Percentiles rank a stretch among this genome's conserved stretches.
These are phyloP conservation scores for Dynastes grantii DNA, from an alignment of 2,888 invertebrate genomes.

Conservation along the genomic window DNA sequence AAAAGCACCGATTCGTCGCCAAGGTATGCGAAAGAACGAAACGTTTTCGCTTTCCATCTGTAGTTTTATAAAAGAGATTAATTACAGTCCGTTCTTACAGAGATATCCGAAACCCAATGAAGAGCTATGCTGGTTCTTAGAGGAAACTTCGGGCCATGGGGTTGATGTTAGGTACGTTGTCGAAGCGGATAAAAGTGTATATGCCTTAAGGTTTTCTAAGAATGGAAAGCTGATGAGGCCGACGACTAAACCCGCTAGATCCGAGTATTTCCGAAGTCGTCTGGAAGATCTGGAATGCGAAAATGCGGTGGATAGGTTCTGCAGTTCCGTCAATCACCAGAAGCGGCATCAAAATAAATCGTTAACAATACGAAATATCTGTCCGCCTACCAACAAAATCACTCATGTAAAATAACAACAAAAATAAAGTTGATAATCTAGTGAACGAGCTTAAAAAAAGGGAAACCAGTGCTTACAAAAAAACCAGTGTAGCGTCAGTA, in stretches of 20 bases:
- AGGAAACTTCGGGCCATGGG: conserved; percentile 48
- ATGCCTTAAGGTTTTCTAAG: conserved; percentile 24
- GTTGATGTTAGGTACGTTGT: conserved; percentile 12
- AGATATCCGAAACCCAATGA: conserved; percentile 56
- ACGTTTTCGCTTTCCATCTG: not conserved
- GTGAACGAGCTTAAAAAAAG: conserved; percentile 44
- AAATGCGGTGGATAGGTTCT: conserved; percentile 16
- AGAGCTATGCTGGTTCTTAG: conserved; percentile 58
- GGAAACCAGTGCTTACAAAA: conserved; percentile 46
- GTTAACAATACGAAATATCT: conserved; percentile 35
- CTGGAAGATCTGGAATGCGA: not conserved
- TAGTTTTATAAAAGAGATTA: conserved; percentile 28
- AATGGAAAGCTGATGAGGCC: conserved; percentile 25
- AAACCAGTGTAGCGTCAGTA: conserved; percentile 52
- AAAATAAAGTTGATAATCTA: conserved; percentile 38
- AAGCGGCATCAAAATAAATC: conserved; percentile 23
- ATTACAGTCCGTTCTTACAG: conserved; percentile 55
- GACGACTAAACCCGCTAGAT: not conserved
- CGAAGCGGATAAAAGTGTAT: conserved; percentile 17
- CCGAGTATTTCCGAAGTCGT: conserved; percentile 17
- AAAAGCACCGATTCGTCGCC: conserved; percentile 60
- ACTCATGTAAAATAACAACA: conserved; percentile 13
- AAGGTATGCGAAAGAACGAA: conserved; percentile 59
- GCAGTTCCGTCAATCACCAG: conserved; percentile 16
- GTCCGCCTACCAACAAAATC: conserved; percentile 36